Base-by-base conservation (phyloP, 1,140 invertebrate species). In the Lasaia peninsularis region DNA sequence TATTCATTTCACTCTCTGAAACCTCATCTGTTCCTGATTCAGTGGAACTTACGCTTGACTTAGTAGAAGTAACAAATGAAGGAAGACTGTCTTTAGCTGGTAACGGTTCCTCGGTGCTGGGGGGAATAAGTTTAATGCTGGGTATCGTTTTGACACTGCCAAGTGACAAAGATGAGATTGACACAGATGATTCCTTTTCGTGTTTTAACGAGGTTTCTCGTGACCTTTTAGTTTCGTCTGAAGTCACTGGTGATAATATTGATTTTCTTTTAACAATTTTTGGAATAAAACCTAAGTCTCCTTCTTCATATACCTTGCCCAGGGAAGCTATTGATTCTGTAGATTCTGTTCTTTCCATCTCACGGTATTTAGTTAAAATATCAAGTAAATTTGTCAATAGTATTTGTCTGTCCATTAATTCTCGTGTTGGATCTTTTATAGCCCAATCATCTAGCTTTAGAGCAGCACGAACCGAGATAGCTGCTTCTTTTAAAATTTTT, bases 401-500 rank as follows among this genome's bases (percentile, higher is more conserved):
- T 58, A 89, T 80, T 58, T 89, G 84, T 55, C 92, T 82, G 12
- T 92, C 84, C 67, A 90, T 85, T 57, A 92, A 80, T 59, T 86
- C 74, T 44, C 78, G 63, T 9, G 84, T 69, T 9, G 65, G 71
- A 61, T 79, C 78, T 10, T 65, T 71, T 58, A 67, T 67, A 16
- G 82, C 78, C 79, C 83, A 89, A 34, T 89, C 67, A 44, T 86
- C 82, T 59, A 92, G 77, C 71, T 91, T 89, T 12, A 94, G 77
- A 32, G 92, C 91, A 56, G 91, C 88, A 55, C 90, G 80, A 6
- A 94, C 90, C 20, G 91, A 90, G 14, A 76, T 71, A 34, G 91
- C 92, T 2, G 93, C 92, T 71, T 92, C 89, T 59, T 90, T 83
- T 14, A 94, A 76, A 57, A 94, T 87, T 34, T 86, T 80, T 1